Evolutionary conservation across 1,140 invertebrate species (phyloP).

Genomic region (Drosophila nigrodunni): DNA sequence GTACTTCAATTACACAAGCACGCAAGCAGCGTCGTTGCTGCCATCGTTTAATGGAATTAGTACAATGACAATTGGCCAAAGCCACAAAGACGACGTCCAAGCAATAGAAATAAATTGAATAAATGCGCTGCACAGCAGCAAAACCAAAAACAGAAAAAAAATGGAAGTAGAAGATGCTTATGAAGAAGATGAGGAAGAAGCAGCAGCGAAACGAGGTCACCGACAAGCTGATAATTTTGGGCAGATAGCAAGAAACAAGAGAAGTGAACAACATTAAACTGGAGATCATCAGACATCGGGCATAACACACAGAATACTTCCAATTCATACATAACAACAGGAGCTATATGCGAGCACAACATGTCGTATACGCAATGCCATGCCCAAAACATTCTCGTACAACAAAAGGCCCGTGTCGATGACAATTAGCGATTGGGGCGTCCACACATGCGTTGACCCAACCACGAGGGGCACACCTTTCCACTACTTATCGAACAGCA

Average conservation of each 20-base stretch:
- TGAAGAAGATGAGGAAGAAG: not conserved
- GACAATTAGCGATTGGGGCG: constrained; percentile 77
- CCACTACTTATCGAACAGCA: constrained; percentile 28
- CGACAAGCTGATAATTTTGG: constrained; percentile 70
- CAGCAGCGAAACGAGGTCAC: constrained; percentile 54
- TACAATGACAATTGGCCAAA: constrained; percentile 81
- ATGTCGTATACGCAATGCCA: constrained; percentile 45
- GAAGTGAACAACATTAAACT: constrained; percentile 11
- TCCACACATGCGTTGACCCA: constrained; percentile 39
- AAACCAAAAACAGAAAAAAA: constrained; percentile 3
- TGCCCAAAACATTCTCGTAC: constrained; percentile 66
- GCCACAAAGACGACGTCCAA: constrained; percentile 65
- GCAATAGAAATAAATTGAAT: constrained; percentile 82
- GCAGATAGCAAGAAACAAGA: constrained; percentile 62
- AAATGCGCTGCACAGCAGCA: constrained; percentile 62
- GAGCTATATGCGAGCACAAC: not conserved
- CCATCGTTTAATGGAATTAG: constrained; percentile 78
- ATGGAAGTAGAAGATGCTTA: constrained; percentile 13
- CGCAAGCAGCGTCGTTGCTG: constrained; percentile 63
- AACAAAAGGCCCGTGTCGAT: constrained; percentile 71
- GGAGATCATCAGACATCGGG: constrained; percentile 56
- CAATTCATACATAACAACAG: not conserved
- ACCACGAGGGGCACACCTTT: constrained; percentile 36
- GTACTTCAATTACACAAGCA: constrained; percentile 79
- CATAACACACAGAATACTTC: not conserved